phyloP scores from a whole-genome alignment of 2,888 invertebrate species.

The Parasteatoda lunata region DNA sequence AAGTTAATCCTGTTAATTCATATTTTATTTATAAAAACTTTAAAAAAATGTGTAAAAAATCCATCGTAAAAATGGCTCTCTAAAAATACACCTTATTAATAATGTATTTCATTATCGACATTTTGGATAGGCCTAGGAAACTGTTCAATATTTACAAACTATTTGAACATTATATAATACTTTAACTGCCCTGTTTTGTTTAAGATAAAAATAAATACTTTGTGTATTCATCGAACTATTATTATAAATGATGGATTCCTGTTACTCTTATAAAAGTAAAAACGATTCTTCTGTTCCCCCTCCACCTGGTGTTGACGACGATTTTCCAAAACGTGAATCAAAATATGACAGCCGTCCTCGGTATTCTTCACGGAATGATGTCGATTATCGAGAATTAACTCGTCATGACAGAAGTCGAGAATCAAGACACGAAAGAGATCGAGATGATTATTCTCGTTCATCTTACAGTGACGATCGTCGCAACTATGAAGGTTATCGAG shows the following conservation, averaged over 20 bases:
- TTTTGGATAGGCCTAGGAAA: too few species aligned
- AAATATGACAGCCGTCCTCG: slow-evolving; percentile 35
- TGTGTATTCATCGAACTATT: too few species aligned
- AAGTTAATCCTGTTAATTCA: too few species aligned
- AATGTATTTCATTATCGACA: too few species aligned
- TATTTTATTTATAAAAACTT: too few species aligned
- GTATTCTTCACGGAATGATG: slow-evolving; percentile 7
- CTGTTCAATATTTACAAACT: too few species aligned
- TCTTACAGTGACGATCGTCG: slow-evolving; percentile 25
- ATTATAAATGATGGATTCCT: slow-evolving; percentile 4
- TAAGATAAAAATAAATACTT: too few species aligned
- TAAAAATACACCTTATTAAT: too few species aligned
- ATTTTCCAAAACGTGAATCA: slow-evolving; percentile 20
- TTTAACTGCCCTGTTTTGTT: too few species aligned
- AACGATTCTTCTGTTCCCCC: slow-evolving; percentile 8
- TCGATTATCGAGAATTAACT: slow-evolving; percentile 39
- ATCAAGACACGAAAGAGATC: slow-evolving; percentile 40
- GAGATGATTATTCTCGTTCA: slow-evolving; percentile 26
- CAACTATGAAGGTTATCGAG: background rate
- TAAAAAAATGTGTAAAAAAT: too few species aligned
- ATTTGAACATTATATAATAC: too few species aligned
- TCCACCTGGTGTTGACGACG: slow-evolving; percentile 54
- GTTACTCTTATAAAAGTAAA: background rate
- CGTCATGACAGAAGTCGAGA: slow-evolving; percentile 45
- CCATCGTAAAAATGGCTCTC: too few species aligned